phyloP scores from a whole-genome alignment of 2,888 invertebrate genomes.

The Xestobium rufovillosum region DNA sequence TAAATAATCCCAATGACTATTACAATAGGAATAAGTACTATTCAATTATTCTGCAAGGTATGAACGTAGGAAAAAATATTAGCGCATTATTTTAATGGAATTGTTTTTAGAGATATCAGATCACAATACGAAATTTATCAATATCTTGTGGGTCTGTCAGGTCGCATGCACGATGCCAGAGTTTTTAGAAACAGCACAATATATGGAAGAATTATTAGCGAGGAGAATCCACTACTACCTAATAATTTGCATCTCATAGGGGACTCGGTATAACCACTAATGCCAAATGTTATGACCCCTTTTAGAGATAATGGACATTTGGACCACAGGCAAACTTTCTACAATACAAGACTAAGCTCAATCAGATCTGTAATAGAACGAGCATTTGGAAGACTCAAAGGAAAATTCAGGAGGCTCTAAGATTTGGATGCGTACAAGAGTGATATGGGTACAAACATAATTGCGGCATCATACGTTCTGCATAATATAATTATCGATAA shows the following conservation, averaged over 20 bases:
- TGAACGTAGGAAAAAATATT: neutral
- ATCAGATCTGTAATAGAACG: slow-evolving; percentile 11
- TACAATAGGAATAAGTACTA: slow-evolving; percentile 11
- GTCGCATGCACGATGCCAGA: slow-evolving; percentile 17
- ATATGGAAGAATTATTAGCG: slow-evolving; percentile 5
- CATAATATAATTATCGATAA: slow-evolving; percentile 15
- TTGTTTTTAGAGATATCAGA: slow-evolving; percentile 16
- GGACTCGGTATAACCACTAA: slow-evolving; percentile 17
- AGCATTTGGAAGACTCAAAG: slow-evolving; percentile 13
- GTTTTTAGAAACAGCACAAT: slow-evolving; percentile 15
- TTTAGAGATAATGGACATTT: slow-evolving; percentile 16
- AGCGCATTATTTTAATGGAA: slow-evolving; percentile 6
- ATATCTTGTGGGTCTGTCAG: slow-evolving; percentile 14
- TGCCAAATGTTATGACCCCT: slow-evolving; percentile 10
- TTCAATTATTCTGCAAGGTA: slow-evolving; percentile 11
- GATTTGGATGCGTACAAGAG: slow-evolving; percentile 8
- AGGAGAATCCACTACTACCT: neutral
- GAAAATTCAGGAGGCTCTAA: slow-evolving; percentile 13
- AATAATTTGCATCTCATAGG: slow-evolving; percentile 14
- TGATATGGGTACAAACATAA: slow-evolving; percentile 9
- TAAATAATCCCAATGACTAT: slow-evolving; percentile 10
- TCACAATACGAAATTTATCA: slow-evolving; percentile 14
- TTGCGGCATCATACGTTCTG: slow-evolving; percentile 10
- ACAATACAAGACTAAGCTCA: slow-evolving; percentile 9
- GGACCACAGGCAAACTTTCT: slow-evolving; percentile 9